Base-by-base conservation (phyloP, 2,888 invertebrate species). In the Drosophila sordidula region DNA sequence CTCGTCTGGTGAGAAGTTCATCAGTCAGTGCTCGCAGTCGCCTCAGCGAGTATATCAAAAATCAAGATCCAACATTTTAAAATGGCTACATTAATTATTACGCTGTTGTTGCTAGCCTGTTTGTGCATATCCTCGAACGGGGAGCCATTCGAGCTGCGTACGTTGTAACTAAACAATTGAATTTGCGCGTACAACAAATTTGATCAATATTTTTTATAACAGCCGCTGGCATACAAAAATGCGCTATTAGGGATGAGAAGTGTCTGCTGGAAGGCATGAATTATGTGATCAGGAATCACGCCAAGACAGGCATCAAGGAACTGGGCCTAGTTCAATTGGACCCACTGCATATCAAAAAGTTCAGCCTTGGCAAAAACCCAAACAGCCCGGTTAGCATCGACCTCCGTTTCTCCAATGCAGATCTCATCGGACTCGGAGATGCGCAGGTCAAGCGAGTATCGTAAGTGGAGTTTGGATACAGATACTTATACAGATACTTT, bases 301-400 rank as follows among this genome's bases (percentile, higher is more conserved):
- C 59, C 0, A 58, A 26, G 22, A 75, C 66, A 1, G 92, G 92
- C 9, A 68, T 90, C 29, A 82, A 73, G n/a, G 81, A 79, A 36
- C 36, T 92, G 0, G 88, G 89, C 25, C 46, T 92, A 1, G 56
- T 83, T 3, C 70, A 81, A 1, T 66, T 91, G 38, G 92, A 92
- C 81, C 92, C 92, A 0, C 66, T 92, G 49, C 85, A 70, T 6
- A 72, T 92, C 0, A 90, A 87, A 6, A 78, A 69, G 46, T 75
- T 92, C 16, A 50, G 59, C 4, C 62, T 92, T 34, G 80, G 75
- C 2, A 89, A 84, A 58, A 89, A 90, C 63, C 72, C 84, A 1
- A 70, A 77, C 4, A 91, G 92, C 77, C 90, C 92, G 0, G 91
- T 92, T 2, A 91, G 76, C 70, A 64, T 92, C 14, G 89, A 91